phyloP scores from a whole-genome alignment of 2,113 vertebrate species.

The Nycticorax nycticorax region DNA sequence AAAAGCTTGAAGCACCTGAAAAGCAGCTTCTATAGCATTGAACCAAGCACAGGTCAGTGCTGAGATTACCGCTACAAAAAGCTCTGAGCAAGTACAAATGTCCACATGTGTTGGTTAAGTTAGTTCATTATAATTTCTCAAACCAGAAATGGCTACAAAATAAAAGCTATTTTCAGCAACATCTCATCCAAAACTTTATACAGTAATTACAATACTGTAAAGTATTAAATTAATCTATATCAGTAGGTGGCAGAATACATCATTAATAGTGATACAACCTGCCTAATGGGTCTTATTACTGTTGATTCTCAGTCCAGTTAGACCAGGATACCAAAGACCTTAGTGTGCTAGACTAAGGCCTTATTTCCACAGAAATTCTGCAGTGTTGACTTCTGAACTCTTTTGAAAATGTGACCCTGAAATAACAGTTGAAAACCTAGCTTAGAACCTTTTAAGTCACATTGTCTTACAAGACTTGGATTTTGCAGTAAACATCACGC shows the following conservation, averaged over 20 bases:
- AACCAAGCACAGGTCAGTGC: not conserved
- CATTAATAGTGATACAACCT: not conserved
- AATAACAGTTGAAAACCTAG: not conserved
- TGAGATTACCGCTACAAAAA: not conserved
- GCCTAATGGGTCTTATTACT: not conserved
- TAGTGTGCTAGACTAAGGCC: not conserved
- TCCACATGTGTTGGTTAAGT: not conserved
- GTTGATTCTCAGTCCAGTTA: not conserved
- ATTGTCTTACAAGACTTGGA: not conserved
- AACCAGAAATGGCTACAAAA: not conserved
- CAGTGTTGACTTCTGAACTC: not conserved
- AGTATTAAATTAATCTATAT: not conserved
- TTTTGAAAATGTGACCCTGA: not conserved
- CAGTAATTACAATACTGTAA: not conserved
- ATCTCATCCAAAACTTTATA: not conserved
- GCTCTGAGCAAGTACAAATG: not conserved
- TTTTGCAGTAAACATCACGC: not conserved
- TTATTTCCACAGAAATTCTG: not conserved
- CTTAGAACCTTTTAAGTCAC: not conserved
- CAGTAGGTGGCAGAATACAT: not conserved
- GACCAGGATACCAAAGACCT: not conserved
- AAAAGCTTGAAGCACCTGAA: not conserved
- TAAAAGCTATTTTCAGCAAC: not conserved
- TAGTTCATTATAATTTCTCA: not conserved
- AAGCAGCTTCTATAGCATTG: not conserved